Evolutionary conservation across 2,113 vertebrate species (phyloP).

Genomic region (Sylvia atricapilla): DNA sequence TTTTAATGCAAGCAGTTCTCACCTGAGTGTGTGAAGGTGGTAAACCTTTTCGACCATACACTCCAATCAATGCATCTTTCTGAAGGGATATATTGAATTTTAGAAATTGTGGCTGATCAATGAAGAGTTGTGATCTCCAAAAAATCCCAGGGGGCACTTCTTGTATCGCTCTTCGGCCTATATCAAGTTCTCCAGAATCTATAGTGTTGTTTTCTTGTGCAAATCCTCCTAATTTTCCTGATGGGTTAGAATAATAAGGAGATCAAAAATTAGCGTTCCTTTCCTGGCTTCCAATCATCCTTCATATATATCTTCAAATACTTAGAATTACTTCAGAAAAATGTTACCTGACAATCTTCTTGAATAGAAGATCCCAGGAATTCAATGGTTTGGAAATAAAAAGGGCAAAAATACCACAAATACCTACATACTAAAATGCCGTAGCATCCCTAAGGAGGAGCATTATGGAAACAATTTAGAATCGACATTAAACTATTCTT

Average conservation of each 20-base stretch:
- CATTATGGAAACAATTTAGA: background rate
- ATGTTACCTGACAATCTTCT: background rate
- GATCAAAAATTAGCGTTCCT: background rate
- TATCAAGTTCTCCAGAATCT: constrained; percentile 91
- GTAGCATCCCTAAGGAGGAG: background rate
- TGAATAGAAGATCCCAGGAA: background rate
- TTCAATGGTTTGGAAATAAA: background rate
- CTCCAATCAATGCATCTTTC: constrained; percentile 95
- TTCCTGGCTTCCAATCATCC: background rate
- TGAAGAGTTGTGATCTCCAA: constrained; percentile 92
- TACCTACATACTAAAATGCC: background rate
- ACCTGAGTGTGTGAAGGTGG: constrained; percentile 98
- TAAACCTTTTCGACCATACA: constrained; percentile 95
- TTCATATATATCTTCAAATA: background rate
- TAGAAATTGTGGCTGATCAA: constrained; percentile 92
- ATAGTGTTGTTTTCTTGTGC: constrained; percentile 93
- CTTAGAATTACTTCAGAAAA: constrained; percentile 16
- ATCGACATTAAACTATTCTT: background rate
- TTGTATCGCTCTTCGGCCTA: constrained; percentile 87
- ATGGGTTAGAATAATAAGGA: constrained; percentile 27
- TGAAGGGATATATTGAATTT: constrained; percentile 99
- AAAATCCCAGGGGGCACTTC: constrained; percentile 92
- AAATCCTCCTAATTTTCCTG: constrained; percentile 83
- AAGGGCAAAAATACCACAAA: background rate
- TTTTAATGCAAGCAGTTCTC: constrained; percentile 9